Evolutionary conservation across 2,888 invertebrate species (phyloP).

Genomic region (Coremacera marginata): DNA sequence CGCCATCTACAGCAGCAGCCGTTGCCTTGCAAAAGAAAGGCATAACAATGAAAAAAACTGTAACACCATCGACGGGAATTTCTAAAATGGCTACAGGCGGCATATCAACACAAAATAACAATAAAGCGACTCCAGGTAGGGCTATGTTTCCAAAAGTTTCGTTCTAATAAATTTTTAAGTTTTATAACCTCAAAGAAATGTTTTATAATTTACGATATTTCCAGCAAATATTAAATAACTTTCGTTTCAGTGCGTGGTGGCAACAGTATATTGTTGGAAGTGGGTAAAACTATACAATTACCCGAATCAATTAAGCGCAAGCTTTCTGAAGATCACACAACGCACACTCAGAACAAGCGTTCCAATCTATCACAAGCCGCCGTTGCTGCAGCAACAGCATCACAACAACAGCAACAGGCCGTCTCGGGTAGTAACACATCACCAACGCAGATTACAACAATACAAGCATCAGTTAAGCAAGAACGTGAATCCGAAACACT

Average conservation of each 20-base stretch:
- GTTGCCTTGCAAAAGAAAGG: conserved; percentile 63
- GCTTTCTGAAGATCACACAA: conserved; percentile 55
- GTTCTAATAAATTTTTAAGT: background rate
- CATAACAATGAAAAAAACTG: conserved; percentile 63
- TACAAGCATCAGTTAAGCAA: conserved; percentile 44
- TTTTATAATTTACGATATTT: background rate
- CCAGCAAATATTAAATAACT: background rate
- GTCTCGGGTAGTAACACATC: conserved; percentile 32
- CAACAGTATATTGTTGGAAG: conserved; percentile 45
- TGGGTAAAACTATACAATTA: conserved; percentile 60
- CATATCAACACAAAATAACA: conserved; percentile 34
- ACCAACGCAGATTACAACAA: conserved; percentile 46
- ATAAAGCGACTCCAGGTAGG: conserved; percentile 30
- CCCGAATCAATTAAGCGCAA: conserved; percentile 63
- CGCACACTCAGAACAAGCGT: conserved; percentile 16
- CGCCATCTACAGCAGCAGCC: conserved; percentile 51
- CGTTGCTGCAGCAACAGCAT: conserved; percentile 28
- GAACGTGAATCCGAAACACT: conserved; percentile 53
- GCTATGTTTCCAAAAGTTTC: background rate
- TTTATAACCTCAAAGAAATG: background rate
- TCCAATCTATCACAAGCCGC: conserved; percentile 35
- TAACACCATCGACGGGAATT: conserved; percentile 30
- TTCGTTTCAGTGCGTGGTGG: conserved; percentile 40
- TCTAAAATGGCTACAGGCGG: conserved; percentile 25
- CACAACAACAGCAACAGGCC: conserved; percentile 45